Conservation (phyloP, 2,113 vertebrate genomes). For the Lophius piscatorius region DNA sequence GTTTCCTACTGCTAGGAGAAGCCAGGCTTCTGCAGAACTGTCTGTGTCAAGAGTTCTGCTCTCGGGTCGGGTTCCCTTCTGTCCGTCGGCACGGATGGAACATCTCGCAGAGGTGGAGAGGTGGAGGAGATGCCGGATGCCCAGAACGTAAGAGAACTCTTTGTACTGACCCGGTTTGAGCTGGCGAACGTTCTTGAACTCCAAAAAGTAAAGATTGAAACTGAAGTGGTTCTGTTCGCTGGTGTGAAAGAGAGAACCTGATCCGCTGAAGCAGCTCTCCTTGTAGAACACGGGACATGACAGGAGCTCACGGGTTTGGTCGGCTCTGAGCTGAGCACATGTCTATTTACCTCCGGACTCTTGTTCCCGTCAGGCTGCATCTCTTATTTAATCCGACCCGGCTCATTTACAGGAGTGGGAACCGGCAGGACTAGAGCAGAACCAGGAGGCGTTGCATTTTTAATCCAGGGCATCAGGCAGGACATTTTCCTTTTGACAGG, state of each 20-base stretch:
- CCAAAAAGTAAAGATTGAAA: background rate
- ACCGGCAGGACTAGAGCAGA: constrained; percentile 37
- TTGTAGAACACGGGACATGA: constrained; percentile 45
- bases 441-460: constrained; percentile 70
- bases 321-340: constrained; percentile 35
- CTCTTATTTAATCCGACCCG: constrained; percentile 60
- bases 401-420: constrained; percentile 66
- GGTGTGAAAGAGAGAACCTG: no score
- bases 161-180: no score
- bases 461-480: constrained; percentile 76
- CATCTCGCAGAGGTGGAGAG: no score
- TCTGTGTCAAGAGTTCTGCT: no score
- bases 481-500: constrained; percentile 74
- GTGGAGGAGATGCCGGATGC: no score
- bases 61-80: no score
- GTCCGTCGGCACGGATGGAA: no score
- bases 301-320: constrained; percentile 28
- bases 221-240: no score
- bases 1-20: no score
- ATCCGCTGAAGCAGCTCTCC: constrained; percentile 24
- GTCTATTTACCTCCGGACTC: constrained; percentile 50
- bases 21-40: no score
- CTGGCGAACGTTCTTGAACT: background rate
- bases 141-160: no score
- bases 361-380: constrained; percentile 64